Base-by-base conservation (phyloP, 2,113 vertebrate species). In the Cheirogaleus medius region DNA sequence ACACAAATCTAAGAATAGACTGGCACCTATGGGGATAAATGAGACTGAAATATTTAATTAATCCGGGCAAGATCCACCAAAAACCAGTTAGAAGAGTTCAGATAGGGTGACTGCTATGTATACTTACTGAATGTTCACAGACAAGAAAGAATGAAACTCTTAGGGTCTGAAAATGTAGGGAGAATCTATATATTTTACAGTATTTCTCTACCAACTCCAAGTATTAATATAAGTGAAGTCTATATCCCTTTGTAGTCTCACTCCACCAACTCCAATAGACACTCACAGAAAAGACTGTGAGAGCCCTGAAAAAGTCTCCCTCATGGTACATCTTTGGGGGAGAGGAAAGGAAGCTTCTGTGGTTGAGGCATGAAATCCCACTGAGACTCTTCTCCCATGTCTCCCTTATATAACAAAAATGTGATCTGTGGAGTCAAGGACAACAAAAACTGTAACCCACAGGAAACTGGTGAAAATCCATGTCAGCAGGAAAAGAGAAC, bases 141-240 rank as follows among this genome's bases (percentile, higher is more conserved):
- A 37, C 27, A 47, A n/a, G 27, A 47, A 20, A 39, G 6, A 34
- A n/a, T 76, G 58, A 89, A 29, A 8, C 37, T 58, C 18, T 12
- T 25, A 11, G 8, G 44, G 6, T 32, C 18, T 74, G 47, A 34
- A 88, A n/a, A 58, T 60, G 8, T 17, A 39, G 23, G 23, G 2
- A 5, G 0, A 74, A 1, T 49, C 1, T 13, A 4, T 25, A 63
- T 21, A 5, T 6, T 17, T 29, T n/a, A 21, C 1, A n/a, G 2
- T 5, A 10, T 69, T 58, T 42, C 27, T 44, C 14, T 44, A 77
- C 14, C 34, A 49, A 68, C 18, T 1, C 27, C 42, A 21, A 56
- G 20, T 56, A 56, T 21, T 29, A 25, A 29, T 63, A 5, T 29
- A 63, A 63, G 10, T 63, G 58, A 63, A 63, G 58, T 68, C 0